These are phyloP conservation scores for Tipula lateralis DNA, from an alignment of 2,888 invertebrate species.

Conservation along the genomic window DNA sequence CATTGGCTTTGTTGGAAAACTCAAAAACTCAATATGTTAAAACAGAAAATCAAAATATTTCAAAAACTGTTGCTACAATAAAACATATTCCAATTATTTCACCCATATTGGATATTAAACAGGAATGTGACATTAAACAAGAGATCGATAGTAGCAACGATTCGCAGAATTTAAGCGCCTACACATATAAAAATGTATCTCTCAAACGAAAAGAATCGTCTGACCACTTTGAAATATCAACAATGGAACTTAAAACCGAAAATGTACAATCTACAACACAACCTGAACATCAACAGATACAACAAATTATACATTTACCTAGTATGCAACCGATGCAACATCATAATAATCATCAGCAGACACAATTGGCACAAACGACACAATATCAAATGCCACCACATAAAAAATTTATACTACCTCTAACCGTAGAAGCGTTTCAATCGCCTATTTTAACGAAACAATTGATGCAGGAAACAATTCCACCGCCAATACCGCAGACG, in stretches of 20 bases:
- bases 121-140: neutral
- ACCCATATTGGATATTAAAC: neutral
- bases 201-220: neutral
- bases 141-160: neutral
- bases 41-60: conserved; percentile 38
- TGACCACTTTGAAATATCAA: neutral
- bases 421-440: conserved; percentile 20
- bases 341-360: neutral
- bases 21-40: conserved; percentile 43
- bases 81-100: neutral
- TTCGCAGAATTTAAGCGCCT: neutral
- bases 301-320: neutral
- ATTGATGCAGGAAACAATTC: neutral
- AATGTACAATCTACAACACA: neutral
- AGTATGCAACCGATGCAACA: neutral
- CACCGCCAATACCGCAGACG: neutral
- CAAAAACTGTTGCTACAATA: neutral
- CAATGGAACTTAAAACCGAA: neutral
- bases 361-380: neutral
- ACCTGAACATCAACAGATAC: neutral
- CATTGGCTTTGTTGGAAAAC: conserved; percentile 42
- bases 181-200: neutral
- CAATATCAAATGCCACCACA: neutral
- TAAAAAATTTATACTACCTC: neutral
- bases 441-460: conserved; percentile 20